phyloP scores from a whole-genome alignment of 2,113 vertebrate genomes.

The Aphelocoma coerulescens region DNA sequence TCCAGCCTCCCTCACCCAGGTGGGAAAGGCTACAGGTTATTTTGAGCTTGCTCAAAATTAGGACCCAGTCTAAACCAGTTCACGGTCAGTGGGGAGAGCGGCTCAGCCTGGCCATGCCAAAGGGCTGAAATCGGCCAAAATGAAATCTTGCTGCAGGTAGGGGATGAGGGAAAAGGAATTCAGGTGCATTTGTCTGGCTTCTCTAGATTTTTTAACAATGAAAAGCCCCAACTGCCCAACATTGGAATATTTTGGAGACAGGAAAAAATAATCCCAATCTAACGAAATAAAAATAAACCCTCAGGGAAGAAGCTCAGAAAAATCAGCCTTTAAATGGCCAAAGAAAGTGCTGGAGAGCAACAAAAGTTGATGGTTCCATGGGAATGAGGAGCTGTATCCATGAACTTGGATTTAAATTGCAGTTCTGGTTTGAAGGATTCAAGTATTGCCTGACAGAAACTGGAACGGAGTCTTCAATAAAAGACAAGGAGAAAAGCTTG shows the following conservation, averaged over 20 bases:
- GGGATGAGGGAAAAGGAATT: not conserved
- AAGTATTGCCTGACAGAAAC: not conserved
- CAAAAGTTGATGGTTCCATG: not conserved
- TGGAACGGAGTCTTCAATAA: not conserved
- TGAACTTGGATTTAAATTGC: fast-evolving
- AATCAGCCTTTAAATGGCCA: not conserved
- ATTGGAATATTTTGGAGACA: not conserved
- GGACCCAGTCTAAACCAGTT: not conserved
- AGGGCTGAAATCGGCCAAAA: not conserved
- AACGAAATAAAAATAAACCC: not conserved
- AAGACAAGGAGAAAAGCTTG: not conserved
- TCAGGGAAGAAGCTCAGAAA: not conserved
- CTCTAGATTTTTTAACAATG: not conserved
- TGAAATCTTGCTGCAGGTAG: not conserved
- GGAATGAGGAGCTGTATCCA: not conserved
- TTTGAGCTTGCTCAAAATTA: not conserved
- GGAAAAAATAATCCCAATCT: not conserved
- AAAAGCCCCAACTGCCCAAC: not conserved
- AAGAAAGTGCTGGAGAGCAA: not conserved
- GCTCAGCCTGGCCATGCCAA: not conserved
- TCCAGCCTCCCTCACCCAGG: not conserved
- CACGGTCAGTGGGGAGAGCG: not conserved
- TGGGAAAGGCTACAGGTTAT: not conserved
- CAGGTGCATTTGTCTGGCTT: not conserved
- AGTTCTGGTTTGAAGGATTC: not conserved